Base-by-base conservation (phyloP, 2,888 invertebrate genomes). In the Drosophila borborema region DNA sequence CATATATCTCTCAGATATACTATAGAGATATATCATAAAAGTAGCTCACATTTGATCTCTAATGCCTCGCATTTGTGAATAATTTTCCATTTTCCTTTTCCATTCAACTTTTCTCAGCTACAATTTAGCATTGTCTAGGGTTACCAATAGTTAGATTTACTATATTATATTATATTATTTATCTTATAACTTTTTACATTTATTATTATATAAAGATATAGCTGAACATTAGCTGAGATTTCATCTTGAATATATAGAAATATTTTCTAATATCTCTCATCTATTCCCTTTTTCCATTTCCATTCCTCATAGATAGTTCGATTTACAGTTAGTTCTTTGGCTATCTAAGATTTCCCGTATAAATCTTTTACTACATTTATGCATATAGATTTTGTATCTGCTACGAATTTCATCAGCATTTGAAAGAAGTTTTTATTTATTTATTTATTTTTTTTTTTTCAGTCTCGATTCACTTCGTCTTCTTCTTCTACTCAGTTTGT, bases 321-420 rank as follows among this genome's bases (percentile, higher is more conserved):
- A 34, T 34, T 34, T 34, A 51, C 49, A 9, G 51, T 18, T 51
- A 51, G 51, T 18, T 34, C 34, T 12, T 34, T 51, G 18, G 34
- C 12, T 51, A 34, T 51, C 49, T 18, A 7, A 7, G n/a, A 49
- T 34, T 49, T 49, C 31, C 12, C 7, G 31, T 18, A 14, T 6
- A 34, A 34, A 3, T 51, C 31, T 38, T 54, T 54, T 18, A 23
- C 6, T 54, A 14, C 38, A 28, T 28, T 23, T 41, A 54, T 40
- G 41, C 28, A 40, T 23, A n/a, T 12, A 28, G 16, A 40, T 41
- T 23, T 55, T 31, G 36, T 53, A 46, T 65, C 40, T 54, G 34
- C 41, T 56, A 31, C 16, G 58, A 71, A 75, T 76, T 77, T 77
- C 74, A 64, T 31, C 74, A 77, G 78, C 70, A 48, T 46, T 55